phyloP scores from a whole-genome alignment of 2,888 invertebrate species.

The Eupithecia subumbrata region DNA sequence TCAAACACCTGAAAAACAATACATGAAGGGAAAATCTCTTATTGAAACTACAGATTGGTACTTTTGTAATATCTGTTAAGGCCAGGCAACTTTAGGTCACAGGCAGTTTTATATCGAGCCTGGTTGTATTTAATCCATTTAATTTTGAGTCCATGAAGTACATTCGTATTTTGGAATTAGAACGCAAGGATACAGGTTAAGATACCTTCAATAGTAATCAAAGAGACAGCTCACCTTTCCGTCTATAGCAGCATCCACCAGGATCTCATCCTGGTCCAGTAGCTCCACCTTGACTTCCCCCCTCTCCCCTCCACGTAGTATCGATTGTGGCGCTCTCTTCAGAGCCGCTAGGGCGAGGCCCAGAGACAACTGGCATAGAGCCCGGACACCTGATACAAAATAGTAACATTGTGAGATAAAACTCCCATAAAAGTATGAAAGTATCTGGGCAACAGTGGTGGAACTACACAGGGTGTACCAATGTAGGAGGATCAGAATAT shows the following conservation, averaged over 20 bases:
- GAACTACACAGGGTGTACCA: neutral
- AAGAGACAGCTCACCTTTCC: constrained; percentile 72
- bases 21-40: neutral
- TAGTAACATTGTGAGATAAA: neutral
- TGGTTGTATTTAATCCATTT: too few relatives aligned
- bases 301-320: constrained; percentile 49
- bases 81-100: neutral
- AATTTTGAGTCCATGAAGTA: too few relatives aligned
- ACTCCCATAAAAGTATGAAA: neutral
- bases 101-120: too few relatives aligned
- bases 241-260: constrained; percentile 91
- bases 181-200: too few relatives aligned
- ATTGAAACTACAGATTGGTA: neutral
- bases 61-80: neutral
- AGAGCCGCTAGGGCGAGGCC: constrained; percentile 72
- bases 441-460: neutral
- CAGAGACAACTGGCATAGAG: constrained; percentile 69
- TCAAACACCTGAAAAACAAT: constrained; percentile 86
- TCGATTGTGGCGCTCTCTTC: constrained; percentile 73
- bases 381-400: constrained; percentile 54
- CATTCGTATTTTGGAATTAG: too few relatives aligned
- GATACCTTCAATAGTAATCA: too few relatives aligned
- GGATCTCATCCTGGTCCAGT: constrained; percentile 90
- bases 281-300: constrained; percentile 57
- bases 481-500: neutral